phyloP scores from a whole-genome alignment of 2,797 vertebrate genomes.

The Ctenosaura bakeri region DNA sequence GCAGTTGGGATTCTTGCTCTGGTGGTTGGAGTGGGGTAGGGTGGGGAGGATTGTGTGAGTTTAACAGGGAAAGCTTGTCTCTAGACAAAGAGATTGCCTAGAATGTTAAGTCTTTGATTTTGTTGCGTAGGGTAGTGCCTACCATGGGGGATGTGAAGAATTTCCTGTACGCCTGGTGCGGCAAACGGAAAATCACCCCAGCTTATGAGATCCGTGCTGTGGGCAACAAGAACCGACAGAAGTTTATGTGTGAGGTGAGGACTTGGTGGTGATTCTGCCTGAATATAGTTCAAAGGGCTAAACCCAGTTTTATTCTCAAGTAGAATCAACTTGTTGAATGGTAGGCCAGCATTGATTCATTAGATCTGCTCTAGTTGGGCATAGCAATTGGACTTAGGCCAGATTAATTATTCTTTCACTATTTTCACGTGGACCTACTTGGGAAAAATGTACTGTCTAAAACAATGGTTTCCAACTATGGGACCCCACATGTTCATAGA shows the following conservation, averaged over 20 bases:
- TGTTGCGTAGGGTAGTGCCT: neutral
- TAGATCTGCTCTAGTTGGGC: too few relatives aligned
- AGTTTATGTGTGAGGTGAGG: conserved; percentile 92
- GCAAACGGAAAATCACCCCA: conserved; percentile 91
- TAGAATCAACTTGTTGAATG: too few relatives aligned
- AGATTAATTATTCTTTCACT: neutral
- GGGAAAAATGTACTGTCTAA: too few relatives aligned
- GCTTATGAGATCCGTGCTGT: conserved; percentile 91
- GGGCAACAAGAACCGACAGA: conserved; percentile 93
- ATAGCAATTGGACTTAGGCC: too few relatives aligned
- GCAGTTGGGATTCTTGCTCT: neutral
- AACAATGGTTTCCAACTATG: too few relatives aligned
- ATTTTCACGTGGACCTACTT: too few relatives aligned
- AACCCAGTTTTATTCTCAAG: too few relatives aligned
- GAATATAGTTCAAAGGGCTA: too few relatives aligned
- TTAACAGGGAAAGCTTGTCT: neutral
- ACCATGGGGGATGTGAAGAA: conserved; percentile 96
- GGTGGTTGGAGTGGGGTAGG: too few relatives aligned
- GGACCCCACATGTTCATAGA: too few relatives aligned
- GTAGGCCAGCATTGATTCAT: too few relatives aligned
- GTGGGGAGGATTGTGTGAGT: neutral
- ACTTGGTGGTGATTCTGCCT: too few relatives aligned
- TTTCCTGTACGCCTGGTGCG: conserved; percentile 96
- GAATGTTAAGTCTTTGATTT: neutral
- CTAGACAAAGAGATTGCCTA: neutral